Evolutionary conservation across 2,113 vertebrate genomes (phyloP), one percentile per base, ranked within the genome.

Genomic region (Planiliza haematocheilus): DNA sequence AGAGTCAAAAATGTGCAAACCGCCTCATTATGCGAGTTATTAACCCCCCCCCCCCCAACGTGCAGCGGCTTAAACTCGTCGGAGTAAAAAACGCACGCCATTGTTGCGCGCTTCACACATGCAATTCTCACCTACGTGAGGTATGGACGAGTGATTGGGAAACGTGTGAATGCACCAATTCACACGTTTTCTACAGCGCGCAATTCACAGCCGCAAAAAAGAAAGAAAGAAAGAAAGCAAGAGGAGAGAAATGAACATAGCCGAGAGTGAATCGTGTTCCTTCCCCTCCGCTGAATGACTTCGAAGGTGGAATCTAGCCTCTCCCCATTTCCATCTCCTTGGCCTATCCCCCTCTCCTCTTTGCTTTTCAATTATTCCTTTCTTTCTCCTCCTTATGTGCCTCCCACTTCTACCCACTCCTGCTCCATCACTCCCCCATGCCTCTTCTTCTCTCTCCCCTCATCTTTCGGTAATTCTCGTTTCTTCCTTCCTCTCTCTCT

Each of bases 341-440:
- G 61, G 70, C 84, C 64, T 81, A 56, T 81, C 75, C 70, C 74
- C 71, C 36, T 61, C 63, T 68, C 77, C 68, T 82, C 70, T 83
- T 77, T 77, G 77, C 84, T 74, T 87, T 83, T 83, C 77, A 81
- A 74, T 83, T 77, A 82, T 79, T 84, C 65, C 55, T 55, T 61
- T 77, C 65, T 81, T 69, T 79, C 38, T 61, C 51, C 49, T 70
- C 67, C 64, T 76, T n/a, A 14, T 50, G 75, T 39, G 61, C 53
- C 46, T 79, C 75, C 53, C 20, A 57, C 69, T 36, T 60, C 72
- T 48, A 14, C 65, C 42, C 76, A 24, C 71, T 83, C 24, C 68
- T 17, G 36, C 37, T 79, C 70, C 69, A 74, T 86, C 77, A 41
- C 82, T 85, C 81, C 86, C 49, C 18, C 30, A 50, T 42, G 64